Base-by-base conservation (phyloP, 2,113 vertebrate genomes). In the Hiodon tergisus region DNA sequence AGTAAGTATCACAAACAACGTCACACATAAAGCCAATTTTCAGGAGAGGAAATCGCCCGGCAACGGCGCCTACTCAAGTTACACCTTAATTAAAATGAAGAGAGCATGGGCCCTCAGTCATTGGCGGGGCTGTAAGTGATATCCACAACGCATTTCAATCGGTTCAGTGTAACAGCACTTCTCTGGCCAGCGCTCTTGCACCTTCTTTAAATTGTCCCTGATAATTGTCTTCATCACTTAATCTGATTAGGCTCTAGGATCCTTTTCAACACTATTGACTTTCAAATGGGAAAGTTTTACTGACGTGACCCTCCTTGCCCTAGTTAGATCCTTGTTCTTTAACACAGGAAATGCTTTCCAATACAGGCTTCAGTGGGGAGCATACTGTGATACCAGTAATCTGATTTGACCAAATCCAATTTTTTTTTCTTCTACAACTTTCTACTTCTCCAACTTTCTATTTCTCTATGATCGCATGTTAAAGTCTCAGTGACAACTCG, bases 51-150 rank as follows among this genome's bases (percentile, higher is more conserved):
- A 8, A 47, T 11, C 63, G 5, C 46, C 31, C 31, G 31, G 31
- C 31, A 31, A 31, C 31, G 31, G 31, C 31, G 31, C 31, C 31
- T 66, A 4, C n/a, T 68, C 68, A 58, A 58, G 59, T 55, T 52
- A 59, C 13, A 6, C 53, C 31, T 67, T 67, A 48, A 68, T 75
- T 75, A 47, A 66, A 75, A 75, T 68, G n/a, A 75, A 58, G 73
- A 50, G 31, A 31, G 63, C 59, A 17, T 48, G 53, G 51, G 60
- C 46, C 46, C 73, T 55, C 52, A 31, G 61, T 31, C 54, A 61
- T 2, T 17, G 51, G 0, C 9, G 61, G 31, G 13, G 72, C 60
- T 66, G 73, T 75, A 67, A 75, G 11, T 54, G 73, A 75, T 75
- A 68, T 58, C 65, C 31, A 17, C 13, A 73, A 8, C 6, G n/a